These are phyloP conservation scores for Drosophila nikananu DNA, from an alignment of 1,140 invertebrate species.

Conservation along the genomic window DNA sequence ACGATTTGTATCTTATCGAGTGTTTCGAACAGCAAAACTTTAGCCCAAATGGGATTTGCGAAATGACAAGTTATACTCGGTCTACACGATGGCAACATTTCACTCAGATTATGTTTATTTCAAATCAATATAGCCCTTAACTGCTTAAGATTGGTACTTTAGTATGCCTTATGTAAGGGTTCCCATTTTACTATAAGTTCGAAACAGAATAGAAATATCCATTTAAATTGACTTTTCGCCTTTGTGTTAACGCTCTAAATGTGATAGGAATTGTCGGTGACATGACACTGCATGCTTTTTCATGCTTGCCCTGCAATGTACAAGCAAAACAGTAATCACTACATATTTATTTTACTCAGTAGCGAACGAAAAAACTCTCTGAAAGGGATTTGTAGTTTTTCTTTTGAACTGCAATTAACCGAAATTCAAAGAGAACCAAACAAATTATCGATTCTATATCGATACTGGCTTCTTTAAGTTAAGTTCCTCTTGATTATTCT, in stretches of 20 bases:
- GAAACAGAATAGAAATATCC: not conserved
- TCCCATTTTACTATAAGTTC: not conserved
- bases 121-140: too few species aligned
- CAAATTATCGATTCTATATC: too few species aligned
- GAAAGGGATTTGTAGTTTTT: too few species aligned
- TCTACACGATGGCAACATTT: constrained; percentile 9
- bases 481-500: too few species aligned
- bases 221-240: not conserved
- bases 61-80: constrained; percentile 4
- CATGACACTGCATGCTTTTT: too few species aligned
- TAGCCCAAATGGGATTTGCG: constrained; percentile 20
- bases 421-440: not conserved
- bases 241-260: too few species aligned
- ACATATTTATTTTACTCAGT: not conserved
- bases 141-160: not conserved
- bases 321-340: not conserved
- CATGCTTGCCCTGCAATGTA: not conserved
- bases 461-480: too few species aligned
- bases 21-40: constrained; percentile 34
- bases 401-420: too few species aligned
- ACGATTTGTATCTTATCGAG: constrained; percentile 52
- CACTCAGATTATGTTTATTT: constrained; percentile 2
- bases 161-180: not conserved
- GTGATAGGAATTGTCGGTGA: too few species aligned
- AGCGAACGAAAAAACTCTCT: not conserved